phyloP scores from a whole-genome alignment of 2,888 invertebrate genomes.

The Parnassius orleans region DNA sequence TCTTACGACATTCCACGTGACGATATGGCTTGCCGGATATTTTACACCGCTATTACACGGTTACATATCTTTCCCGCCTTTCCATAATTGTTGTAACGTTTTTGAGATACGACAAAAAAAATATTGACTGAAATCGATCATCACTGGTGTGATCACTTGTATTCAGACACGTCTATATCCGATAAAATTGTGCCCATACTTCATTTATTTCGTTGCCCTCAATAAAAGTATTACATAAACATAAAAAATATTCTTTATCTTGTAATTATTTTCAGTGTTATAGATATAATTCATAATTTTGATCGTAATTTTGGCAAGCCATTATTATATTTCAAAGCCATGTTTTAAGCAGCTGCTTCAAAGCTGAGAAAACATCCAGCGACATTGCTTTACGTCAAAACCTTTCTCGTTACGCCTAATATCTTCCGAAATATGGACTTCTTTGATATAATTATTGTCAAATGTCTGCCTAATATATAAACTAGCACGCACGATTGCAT shows the following conservation, averaged over 20 bases:
- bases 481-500: conserved; percentile 55
- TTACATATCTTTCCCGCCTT: too few species aligned
- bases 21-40: too few species aligned
- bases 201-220: too few species aligned
- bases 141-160: too few species aligned
- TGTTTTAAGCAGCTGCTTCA: conserved; percentile 59
- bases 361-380: conserved; percentile 73
- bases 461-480: conserved; percentile 50
- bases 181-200: too few species aligned
- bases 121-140: too few species aligned
- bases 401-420: conserved; percentile 66
- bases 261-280: conserved; percentile 2
- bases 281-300: neutral
- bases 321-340: conserved; percentile 23
- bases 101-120: too few species aligned
- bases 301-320: neutral
- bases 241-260: neutral
- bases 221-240: too few species aligned
- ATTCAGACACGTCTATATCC: too few species aligned
- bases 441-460: conserved; percentile 73
- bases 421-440: conserved; percentile 54
- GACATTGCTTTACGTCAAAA: conserved; percentile 57
- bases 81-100: too few species aligned
- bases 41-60: too few species aligned
- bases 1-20: too few species aligned